Conservation (phyloP, 2,888 invertebrate genomes). For the Pseudeuparius sepicola region DNA sequence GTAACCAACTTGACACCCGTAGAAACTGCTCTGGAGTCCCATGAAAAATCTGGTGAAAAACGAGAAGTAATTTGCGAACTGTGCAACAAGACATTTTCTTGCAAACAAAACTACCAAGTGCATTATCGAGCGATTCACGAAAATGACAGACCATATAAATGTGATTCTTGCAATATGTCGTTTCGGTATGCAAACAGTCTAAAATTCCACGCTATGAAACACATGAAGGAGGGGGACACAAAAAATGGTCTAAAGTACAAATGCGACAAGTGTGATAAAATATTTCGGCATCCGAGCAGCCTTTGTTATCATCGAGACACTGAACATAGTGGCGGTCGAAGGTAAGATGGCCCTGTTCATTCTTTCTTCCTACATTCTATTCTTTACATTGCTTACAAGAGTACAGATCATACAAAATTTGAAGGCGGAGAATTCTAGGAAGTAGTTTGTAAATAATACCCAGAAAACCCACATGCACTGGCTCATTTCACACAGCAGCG, state of each 20-base stretch:
- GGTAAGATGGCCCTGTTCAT: constrained; percentile 11
- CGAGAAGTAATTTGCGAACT: no score
- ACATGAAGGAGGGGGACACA: constrained; percentile 35
- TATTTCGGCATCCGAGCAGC: constrained; percentile 61
- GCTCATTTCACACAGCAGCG: no score
- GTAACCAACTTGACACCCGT: no score
- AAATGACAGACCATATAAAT: constrained; percentile 47
- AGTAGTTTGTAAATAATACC: no score
- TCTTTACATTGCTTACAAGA: no score
- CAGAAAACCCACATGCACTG: no score
- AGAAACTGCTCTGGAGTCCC: no score
- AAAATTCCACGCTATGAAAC: constrained; percentile 45
- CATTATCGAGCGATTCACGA: constrained; percentile 51
- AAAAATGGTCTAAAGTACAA: constrained; percentile 39
- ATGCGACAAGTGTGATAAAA: constrained; percentile 44
- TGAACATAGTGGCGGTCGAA: constrained; percentile 34
- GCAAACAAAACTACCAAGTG: constrained; percentile 49
- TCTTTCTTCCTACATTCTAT: constrained; percentile 1
- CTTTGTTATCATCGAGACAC: constrained; percentile 66
- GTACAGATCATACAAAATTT: no score
- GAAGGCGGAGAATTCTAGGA: no score
- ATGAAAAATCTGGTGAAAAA: no score
- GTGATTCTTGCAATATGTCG: constrained; percentile 47
- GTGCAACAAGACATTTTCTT: constrained; percentile 51
- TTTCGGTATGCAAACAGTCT: constrained; percentile 54